Percentiles rank a stretch among this genome's conserved stretches.
Conservation (phyloP, 2,113 vertebrate genomes). For the Muscicapa adusta region DNA sequence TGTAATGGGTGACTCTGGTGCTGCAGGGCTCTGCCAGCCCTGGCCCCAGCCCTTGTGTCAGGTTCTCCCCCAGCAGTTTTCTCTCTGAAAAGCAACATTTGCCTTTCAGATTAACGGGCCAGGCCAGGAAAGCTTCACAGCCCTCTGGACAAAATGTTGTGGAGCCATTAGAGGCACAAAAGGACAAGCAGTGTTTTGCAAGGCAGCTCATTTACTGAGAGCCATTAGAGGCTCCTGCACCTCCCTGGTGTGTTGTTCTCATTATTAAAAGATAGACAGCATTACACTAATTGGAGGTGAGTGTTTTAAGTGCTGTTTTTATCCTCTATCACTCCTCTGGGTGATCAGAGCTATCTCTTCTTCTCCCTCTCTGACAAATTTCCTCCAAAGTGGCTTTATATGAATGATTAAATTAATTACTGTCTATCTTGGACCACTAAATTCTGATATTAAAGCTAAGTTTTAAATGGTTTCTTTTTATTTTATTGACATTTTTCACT, state of each 20-base stretch:
- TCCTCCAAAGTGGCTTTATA: not conserved
- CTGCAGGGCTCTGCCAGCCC: not conserved
- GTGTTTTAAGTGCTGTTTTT: not conserved
- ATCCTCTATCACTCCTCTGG: not conserved
- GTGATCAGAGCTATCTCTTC: not conserved
- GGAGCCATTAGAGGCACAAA: conserved; percentile 1
- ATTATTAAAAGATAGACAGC: conserved; percentile 31
- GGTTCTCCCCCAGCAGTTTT: not conserved
- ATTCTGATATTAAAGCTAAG: not conserved
- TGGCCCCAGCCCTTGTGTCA: not conserved
- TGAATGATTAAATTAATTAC: not conserved
- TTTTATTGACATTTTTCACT: not conserved
- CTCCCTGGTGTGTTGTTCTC: conserved; percentile 3
- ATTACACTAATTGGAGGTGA: not conserved
- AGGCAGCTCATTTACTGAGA: not conserved
- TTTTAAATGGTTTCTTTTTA: not conserved
- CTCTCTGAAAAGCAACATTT: conserved; percentile 21
- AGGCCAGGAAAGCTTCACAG: not conserved
- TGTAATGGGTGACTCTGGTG: not conserved
- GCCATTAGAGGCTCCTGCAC: conserved; percentile 21
- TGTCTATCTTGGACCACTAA: not conserved
- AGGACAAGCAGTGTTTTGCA: not conserved
- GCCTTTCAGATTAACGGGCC: conserved; percentile 27
- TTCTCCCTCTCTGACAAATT: not conserved
- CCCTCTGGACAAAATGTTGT: conserved; percentile 33